phyloP scores from a whole-genome alignment of 2,113 vertebrate genomes.

The Poecile atricapillus region DNA sequence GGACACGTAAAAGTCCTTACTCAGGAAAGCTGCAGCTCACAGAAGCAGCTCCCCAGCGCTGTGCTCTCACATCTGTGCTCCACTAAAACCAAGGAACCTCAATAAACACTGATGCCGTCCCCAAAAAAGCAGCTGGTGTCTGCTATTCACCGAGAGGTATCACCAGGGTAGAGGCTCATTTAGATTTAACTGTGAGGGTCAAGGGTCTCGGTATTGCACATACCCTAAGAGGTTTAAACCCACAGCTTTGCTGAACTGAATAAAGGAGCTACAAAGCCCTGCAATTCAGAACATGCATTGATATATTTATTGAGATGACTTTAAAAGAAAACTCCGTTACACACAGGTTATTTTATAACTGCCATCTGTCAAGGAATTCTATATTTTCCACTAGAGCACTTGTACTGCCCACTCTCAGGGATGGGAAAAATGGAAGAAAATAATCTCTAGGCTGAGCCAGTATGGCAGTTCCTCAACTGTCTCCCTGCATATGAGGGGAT shows the following conservation, averaged over 20 bases:
- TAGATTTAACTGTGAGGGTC: not conserved
- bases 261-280: not conserved
- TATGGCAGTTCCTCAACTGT: not conserved
- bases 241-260: not conserved
- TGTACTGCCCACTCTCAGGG: not conserved
- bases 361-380: not conserved
- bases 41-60: not conserved
- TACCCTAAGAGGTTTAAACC: not conserved
- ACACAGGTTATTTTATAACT: not conserved
- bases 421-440: not conserved
- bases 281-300: not conserved
- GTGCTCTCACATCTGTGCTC: not conserved
- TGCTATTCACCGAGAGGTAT: not conserved
- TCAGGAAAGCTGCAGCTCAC: not conserved
- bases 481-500: not conserved
- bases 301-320: not conserved
- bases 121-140: not conserved
- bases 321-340: not conserved
- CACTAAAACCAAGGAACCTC: not conserved
- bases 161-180: not conserved
- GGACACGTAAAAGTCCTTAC: not conserved
- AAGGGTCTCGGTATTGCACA: fast-evolving
- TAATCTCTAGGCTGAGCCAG: not conserved
- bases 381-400: not conserved
- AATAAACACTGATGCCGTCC: not conserved